Percentiles rank a stretch among this genome's conserved stretches.
phyloP scores from a whole-genome alignment of 2,888 invertebrate species.

The Nomada fucata region DNA sequence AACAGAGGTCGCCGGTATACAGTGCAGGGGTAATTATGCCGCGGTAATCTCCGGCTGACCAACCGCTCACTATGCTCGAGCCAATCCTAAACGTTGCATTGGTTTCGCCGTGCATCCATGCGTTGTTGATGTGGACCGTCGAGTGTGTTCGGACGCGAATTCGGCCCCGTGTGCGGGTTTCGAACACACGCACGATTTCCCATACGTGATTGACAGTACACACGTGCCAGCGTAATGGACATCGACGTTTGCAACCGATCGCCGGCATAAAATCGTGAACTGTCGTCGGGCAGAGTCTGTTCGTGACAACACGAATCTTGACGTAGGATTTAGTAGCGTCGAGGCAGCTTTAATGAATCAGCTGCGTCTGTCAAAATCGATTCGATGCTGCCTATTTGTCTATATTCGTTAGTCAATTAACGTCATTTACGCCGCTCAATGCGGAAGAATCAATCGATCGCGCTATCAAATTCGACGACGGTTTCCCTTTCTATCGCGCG shows the following conservation, averaged over 20 bases:
- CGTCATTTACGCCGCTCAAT: constrained; percentile 7
- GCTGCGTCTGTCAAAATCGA: constrained; percentile 34
- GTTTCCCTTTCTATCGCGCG: background rate
- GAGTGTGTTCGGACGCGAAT: constrained; percentile 34
- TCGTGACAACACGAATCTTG: constrained; percentile 49
- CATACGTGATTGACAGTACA: constrained; percentile 72
- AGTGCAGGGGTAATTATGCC: constrained; percentile 80
- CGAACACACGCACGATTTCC: constrained; percentile 68
- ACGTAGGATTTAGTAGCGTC: constrained; percentile 47
- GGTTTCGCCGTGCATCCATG: constrained; percentile 71
- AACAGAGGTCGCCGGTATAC: constrained; percentile 76
- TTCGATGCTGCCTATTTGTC: constrained; percentile 23
- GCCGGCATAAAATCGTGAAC: constrained; percentile 56
- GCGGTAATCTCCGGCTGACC: constrained; percentile 82
- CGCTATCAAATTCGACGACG: background rate
- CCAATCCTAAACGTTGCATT: constrained; percentile 76
- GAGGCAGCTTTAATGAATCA: constrained; percentile 22
- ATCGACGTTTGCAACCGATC: constrained; percentile 59
- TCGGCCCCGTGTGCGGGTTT: constrained; percentile 24
- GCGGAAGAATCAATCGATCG: background rate
- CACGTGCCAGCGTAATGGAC: constrained; percentile 66
- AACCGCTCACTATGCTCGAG: constrained; percentile 75
- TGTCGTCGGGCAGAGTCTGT: constrained; percentile 37
- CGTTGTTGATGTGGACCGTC: constrained; percentile 72
- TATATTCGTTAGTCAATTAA: constrained; percentile 34